A percentile compares a stretch with the other conserved stretches of the same genome.
These are phyloP conservation scores for Anagyrus pseudococci DNA, from an alignment of 2,888 invertebrate species.

Conservation along the genomic window DNA sequence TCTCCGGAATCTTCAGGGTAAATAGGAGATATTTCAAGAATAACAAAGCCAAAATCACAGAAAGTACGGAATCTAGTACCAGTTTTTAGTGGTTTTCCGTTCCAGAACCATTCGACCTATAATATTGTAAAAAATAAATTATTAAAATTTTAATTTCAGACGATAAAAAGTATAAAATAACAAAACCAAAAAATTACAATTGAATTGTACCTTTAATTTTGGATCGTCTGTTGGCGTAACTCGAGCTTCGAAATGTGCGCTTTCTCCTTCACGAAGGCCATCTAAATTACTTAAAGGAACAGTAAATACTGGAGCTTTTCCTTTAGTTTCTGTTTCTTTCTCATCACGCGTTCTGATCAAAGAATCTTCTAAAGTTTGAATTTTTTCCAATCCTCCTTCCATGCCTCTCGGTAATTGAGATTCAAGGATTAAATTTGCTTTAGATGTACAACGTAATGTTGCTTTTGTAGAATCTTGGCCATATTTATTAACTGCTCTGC, in stretches of 20 bases:
- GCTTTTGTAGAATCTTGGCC: conserved; percentile 89
- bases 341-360: conserved; percentile 80
- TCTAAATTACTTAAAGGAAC: conserved; percentile 88
- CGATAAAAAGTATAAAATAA: conserved; percentile 6
- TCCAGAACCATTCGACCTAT: conserved; percentile 93
- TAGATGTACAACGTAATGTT: conserved; percentile 84
- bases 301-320: conserved; percentile 89
- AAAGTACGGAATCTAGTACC: conserved; percentile 95
- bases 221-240: conserved; percentile 91
- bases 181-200: too few species aligned
- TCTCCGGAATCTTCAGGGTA: conserved; percentile 96
- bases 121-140: conserved; percentile 35
- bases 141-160: not conserved
- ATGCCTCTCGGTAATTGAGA: conserved; percentile 94
- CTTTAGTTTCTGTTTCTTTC: conserved; percentile 75
- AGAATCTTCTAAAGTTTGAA: conserved; percentile 77
- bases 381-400: conserved; percentile 93
- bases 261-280: conserved; percentile 88
- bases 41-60: conserved; percentile 97
- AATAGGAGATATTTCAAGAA: conserved; percentile 95
- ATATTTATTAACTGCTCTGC: conserved; percentile 89
- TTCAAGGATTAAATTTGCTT: conserved; percentile 72
- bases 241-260: conserved; percentile 88
- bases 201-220: conserved; percentile 78
- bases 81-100: conserved; percentile 85